These are phyloP conservation scores for Platysternon megacephalum DNA, from an alignment of 2,113 vertebrate species.

Conservation along the genomic window DNA sequence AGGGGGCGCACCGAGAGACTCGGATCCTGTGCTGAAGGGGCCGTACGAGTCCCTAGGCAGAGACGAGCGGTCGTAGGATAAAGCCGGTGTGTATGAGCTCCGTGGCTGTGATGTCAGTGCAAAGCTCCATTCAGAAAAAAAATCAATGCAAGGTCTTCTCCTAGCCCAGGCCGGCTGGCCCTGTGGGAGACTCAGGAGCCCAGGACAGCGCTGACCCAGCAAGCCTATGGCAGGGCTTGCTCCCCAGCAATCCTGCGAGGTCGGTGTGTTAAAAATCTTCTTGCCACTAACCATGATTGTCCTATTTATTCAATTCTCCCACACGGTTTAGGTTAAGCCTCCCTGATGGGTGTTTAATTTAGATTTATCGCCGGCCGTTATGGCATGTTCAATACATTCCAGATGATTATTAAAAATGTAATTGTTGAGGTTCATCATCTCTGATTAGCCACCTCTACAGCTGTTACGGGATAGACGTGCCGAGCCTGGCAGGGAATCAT, in stretches of 20 bases:
- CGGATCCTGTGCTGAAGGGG: no score
- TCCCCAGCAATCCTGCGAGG: not conserved
- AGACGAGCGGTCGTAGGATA: no score
- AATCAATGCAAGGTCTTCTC: not conserved
- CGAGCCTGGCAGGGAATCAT: no score
- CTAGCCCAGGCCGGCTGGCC: no score
- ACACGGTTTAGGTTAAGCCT: not conserved
- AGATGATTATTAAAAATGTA: not conserved
- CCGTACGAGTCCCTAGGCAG: no score
- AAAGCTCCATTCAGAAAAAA: not conserved
- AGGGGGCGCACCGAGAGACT: no score
- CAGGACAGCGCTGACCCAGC: not conserved
- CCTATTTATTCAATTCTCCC: not conserved
- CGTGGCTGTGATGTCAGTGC: no score
- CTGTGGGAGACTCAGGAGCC: not conserved
- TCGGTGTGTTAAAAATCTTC: not conserved
- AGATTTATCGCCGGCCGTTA: not conserved
- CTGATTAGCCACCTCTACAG: not conserved
- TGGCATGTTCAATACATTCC: conserved; percentile 15
- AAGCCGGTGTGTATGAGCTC: no score
- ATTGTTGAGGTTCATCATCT: not conserved
- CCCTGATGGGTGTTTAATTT: conserved; percentile 11
- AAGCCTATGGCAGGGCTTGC: no score
- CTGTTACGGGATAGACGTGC: not conserved
- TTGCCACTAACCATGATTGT: not conserved